phyloP scores from a whole-genome alignment of 1,140 invertebrate genomes.

The Patella vulgata region DNA sequence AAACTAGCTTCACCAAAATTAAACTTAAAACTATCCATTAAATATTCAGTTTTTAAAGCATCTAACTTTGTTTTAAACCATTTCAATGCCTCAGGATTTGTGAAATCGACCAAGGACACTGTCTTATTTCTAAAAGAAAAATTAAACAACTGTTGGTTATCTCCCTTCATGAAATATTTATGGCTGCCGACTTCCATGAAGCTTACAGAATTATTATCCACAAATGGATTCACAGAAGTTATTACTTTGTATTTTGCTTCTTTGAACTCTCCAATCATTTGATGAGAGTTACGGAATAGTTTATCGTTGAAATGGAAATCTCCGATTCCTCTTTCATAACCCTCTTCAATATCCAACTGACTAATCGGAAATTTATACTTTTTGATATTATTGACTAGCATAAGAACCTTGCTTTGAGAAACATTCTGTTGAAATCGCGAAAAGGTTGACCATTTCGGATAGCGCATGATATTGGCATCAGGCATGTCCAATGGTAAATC shows the following conservation, averaged over 20 bases:
- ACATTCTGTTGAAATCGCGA: slow-evolving; percentile 76
- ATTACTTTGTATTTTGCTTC: slow-evolving; percentile 77
- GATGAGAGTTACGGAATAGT: slow-evolving; percentile 80
- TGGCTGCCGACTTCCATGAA: slow-evolving; percentile 20
- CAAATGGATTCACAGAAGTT: slow-evolving; percentile 89
- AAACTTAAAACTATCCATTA: slow-evolving; percentile 38
- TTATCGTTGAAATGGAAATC: slow-evolving; percentile 76
- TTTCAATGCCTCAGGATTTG: slow-evolving; percentile 76
- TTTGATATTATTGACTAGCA: slow-evolving; percentile 78
- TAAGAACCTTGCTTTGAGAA: slow-evolving; percentile 72
- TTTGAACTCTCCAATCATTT: slow-evolving; percentile 71
- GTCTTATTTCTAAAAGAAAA: neutral
- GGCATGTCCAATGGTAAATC: slow-evolving; percentile 68
- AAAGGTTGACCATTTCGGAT: slow-evolving; percentile 93
- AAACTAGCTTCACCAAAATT: slow-evolving; percentile 36
- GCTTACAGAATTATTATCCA: slow-evolving; percentile 22
- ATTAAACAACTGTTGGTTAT: slow-evolving; percentile 1
- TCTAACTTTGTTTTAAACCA: slow-evolving; percentile 65
- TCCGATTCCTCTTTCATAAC: slow-evolving; percentile 88
- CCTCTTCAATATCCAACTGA: slow-evolving; percentile 90
- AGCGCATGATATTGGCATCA: slow-evolving; percentile 76
- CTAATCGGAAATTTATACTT: slow-evolving; percentile 69
- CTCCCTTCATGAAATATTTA: slow-evolving; percentile 18
- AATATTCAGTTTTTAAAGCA: slow-evolving; percentile 66
- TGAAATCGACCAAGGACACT: slow-evolving; percentile 71